phyloP scores from a whole-genome alignment of 2,888 invertebrate genomes.

The Cephus rjabovi region DNA sequence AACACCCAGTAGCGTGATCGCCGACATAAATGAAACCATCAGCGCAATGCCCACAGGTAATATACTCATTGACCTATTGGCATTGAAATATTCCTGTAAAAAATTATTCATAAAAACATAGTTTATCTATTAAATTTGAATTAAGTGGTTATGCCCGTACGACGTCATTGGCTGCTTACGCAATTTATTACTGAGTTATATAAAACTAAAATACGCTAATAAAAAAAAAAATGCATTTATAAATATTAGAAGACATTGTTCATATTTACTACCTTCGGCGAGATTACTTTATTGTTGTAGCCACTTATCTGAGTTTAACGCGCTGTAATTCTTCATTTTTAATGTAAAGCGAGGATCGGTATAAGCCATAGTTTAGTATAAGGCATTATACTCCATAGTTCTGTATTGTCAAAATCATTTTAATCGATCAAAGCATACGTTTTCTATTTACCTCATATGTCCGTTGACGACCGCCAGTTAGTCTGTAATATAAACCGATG shows the following conservation, averaged over 20 bases:
- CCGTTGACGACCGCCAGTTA: constrained; percentile 87
- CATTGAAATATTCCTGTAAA: constrained; percentile 69
- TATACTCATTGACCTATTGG: constrained; percentile 69
- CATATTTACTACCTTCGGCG: not conserved
- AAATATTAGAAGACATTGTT: not conserved
- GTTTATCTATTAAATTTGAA: not conserved
- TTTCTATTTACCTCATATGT: constrained; percentile 76
- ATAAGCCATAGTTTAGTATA: not conserved
- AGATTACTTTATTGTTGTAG: not conserved
- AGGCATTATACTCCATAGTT: not conserved
- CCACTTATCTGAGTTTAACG: not conserved
- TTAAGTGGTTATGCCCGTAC: not conserved
- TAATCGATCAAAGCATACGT: not conserved
- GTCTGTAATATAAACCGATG: constrained; percentile 87
- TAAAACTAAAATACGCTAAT: not conserved
- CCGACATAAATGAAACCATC: constrained; percentile 74
- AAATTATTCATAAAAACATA: not conserved
- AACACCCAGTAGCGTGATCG: constrained; percentile 71
- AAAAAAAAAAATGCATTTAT: not conserved
- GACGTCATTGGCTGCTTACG: not conserved
- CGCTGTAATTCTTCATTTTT: not conserved
- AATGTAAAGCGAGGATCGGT: not conserved
- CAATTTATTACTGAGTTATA: not conserved
- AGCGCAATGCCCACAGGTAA: constrained; percentile 71
- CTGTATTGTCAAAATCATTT: not conserved